phyloP scores from a whole-genome alignment of 2,888 invertebrate species.

The Spilosoma lubricipeda region DNA sequence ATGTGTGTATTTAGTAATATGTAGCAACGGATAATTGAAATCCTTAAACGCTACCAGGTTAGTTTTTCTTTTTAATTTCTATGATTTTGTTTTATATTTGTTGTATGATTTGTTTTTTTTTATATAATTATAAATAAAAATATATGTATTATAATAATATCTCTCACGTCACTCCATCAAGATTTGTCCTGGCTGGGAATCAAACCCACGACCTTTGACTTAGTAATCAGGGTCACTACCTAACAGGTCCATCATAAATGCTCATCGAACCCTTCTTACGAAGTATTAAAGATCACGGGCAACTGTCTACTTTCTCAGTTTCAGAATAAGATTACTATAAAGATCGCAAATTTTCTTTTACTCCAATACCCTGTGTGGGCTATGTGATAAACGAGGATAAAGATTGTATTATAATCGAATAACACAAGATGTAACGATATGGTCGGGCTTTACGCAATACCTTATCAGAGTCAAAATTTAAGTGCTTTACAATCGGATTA shows the following conservation, averaged over 20 bases:
- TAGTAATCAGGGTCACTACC: too few species aligned
- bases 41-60: background rate
- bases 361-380: background rate
- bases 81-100: too few species aligned
- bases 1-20: too few species aligned
- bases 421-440: background rate
- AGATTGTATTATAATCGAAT: background rate
- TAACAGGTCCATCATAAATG: too few species aligned
- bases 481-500: constrained; percentile 2
- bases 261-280: background rate
- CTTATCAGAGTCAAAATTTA: background rate
- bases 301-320: background rate
- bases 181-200: too few species aligned
- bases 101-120: too few species aligned
- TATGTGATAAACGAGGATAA: background rate
- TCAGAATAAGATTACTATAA: background rate
- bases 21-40: background rate
- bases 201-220: too few species aligned
- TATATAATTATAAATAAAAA: too few species aligned
- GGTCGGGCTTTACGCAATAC: background rate
- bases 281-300: background rate
- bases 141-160: too few species aligned
- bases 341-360: background rate
- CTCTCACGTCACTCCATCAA: too few species aligned
- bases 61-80: too few species aligned